Evolutionary conservation across 2,797 vertebrate genomes (phyloP), one percentile per base, ranked within the genome.

Genomic region (Diplodus sargus): DNA sequence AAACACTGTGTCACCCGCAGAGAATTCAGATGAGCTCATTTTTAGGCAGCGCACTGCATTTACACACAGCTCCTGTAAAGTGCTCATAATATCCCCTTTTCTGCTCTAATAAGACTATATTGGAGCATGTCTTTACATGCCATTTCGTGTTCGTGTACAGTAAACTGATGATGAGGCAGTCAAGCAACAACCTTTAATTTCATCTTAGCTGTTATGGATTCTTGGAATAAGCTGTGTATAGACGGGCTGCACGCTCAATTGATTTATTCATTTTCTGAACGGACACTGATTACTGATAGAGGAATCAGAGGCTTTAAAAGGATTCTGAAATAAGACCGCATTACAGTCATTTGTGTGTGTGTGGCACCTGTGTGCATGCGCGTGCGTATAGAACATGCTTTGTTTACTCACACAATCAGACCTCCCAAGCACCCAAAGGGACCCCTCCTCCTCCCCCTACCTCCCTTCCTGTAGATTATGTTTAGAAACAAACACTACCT

Each of bases 201-300:
- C 62, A 75, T 49, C 45, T 51, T 65, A 25, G 59, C 76, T 76
- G 49, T 85, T 85, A 84, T 89, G 52, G 70, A 87, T 89, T 89
- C 66, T 59, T 47, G 45, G 64, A 89, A 78, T 72, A 73, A 81
- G 69, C 75, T 62, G 62, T 54, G 23, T 30, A 68, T 67, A 72
- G 74, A 61, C 64, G 49, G 57, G 1, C 79, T 83, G 62, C 79
- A 83, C 2, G 25, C 80, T 81, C 71, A 83, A 87, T 89, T 79
- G 83, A 89, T 88, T 81, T 75, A 76, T 79, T 90, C 61, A 74
- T 83, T 85, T 86, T 78, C 61, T 88, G 73, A 90, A 91, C 79
- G 76, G 78, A 86, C 79, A 52, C 83, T 71, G 69, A 89, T 89
- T 82, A 85, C 74, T 10, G 25, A 87, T 70, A 49, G 63, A 60